Evolutionary conservation across 35 echinoderm and acorn worm species (phyloP).

Genomic region (Patiria miniata): DNA sequence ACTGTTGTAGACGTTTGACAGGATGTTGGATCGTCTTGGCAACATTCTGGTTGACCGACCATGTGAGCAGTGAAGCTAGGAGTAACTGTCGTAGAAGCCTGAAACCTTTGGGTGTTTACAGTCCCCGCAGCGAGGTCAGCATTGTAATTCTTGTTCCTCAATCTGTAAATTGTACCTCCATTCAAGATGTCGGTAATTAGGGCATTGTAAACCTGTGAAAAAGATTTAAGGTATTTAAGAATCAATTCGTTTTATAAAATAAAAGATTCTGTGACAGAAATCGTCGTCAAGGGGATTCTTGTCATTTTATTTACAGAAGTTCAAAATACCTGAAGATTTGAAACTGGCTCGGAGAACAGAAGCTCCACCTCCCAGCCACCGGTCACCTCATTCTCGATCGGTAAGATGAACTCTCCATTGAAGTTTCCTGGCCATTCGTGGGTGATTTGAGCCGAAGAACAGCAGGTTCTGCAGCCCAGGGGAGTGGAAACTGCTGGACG

Average conservation of each 20-base stretch:
- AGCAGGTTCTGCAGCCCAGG: constrained; percentile 16
- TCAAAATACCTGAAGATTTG: constrained; percentile 49
- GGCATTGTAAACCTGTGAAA: constrained; percentile 64
- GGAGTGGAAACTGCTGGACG: background rate
- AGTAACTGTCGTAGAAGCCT: background rate
- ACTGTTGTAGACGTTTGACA: background rate
- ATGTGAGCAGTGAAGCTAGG: background rate
- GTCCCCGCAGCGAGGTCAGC: constrained; percentile 19
- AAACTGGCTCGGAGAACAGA: constrained; percentile 41
- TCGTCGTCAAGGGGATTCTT: no score
- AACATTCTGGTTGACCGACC: background rate
- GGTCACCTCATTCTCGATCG: constrained; percentile 29
- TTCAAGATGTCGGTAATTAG: background rate
- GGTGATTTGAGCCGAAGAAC: constrained; percentile 4
- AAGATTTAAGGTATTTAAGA: no score
- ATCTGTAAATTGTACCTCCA: constrained; percentile 27
- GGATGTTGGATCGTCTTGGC: background rate
- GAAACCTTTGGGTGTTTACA: background rate
- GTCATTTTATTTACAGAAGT: no score
- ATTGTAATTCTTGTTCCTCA: constrained; percentile 59
- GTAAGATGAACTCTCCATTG: constrained; percentile 41
- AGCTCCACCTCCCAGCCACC: constrained; percentile 58
- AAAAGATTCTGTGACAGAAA: no score
- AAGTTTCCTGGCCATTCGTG: constrained; percentile 54
- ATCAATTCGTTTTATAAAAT: no score